Percentiles rank a stretch among this genome's conserved stretches.
phyloP scores from a whole-genome alignment of 2,888 invertebrate genomes.

The Ormyrus labotus region DNA sequence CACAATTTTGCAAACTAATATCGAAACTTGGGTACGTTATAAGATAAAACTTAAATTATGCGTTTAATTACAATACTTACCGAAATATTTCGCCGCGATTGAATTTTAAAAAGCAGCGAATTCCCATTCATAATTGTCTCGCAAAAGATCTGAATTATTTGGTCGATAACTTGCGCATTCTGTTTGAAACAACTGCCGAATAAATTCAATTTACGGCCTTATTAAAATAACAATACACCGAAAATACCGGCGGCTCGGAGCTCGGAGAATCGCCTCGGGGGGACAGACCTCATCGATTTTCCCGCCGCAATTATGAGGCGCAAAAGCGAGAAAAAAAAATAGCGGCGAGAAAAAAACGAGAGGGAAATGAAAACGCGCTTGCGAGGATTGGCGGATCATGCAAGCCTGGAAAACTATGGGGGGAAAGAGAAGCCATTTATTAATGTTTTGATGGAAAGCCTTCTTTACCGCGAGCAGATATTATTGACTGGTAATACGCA shows the following conservation, averaged over 20 bases:
- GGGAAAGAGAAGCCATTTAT: too few relatives aligned
- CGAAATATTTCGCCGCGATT: too few relatives aligned
- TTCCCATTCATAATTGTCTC: not conserved
- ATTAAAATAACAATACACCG: conserved; percentile 21
- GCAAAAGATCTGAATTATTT: conserved; percentile 3
- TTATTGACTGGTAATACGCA: too few relatives aligned
- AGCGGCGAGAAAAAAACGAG: not conserved
- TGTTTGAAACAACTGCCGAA: not conserved
- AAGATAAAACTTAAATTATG: too few relatives aligned
- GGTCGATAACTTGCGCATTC: not conserved
- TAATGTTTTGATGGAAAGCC: too few relatives aligned
- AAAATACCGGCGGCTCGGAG: not conserved
- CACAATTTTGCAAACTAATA: too few relatives aligned
- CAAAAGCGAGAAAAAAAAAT: not conserved
- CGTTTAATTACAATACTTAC: too few relatives aligned
- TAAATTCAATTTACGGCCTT: not conserved
- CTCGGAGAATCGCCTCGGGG: not conserved
- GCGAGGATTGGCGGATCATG: too few relatives aligned
- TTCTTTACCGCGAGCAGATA: too few relatives aligned
- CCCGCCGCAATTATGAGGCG: not conserved
- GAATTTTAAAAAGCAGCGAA: too few relatives aligned
- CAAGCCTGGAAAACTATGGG: too few relatives aligned
- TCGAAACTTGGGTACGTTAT: too few relatives aligned
- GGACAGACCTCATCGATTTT: conserved; percentile 3
- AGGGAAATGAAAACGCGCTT: not conserved